These are phyloP conservation scores for Battus philenor DNA, from an alignment of 1,140 invertebrate genomes.

Conservation along the genomic window DNA sequence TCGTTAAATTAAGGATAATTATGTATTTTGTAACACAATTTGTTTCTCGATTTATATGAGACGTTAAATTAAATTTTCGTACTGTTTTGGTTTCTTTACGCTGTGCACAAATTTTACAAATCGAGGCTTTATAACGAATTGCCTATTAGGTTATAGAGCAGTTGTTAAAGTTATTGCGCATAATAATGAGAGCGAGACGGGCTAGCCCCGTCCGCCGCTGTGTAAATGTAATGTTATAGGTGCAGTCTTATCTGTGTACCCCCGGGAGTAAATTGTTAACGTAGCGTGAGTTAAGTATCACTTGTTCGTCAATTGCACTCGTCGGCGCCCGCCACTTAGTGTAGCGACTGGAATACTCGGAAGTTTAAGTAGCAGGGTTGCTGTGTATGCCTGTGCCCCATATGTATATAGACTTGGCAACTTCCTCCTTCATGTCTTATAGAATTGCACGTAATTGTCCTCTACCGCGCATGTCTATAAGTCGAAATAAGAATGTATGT, in stretches of 20 bases:
- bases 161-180: slow-evolving; percentile 59
- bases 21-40: slow-evolving; percentile 72
- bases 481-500: not conserved
- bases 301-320: slow-evolving; percentile 74
- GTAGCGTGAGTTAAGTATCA: slow-evolving; percentile 69
- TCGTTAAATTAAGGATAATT: slow-evolving; percentile 67
- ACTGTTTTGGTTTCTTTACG: slow-evolving; percentile 54
- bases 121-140: slow-evolving; percentile 40
- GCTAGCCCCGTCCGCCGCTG: slow-evolving; percentile 16
- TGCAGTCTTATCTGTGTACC: slow-evolving; percentile 38
- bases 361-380: slow-evolving; percentile 36
- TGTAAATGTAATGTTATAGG: slow-evolving; percentile 59
- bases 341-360: slow-evolving; percentile 43
- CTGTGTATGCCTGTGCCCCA: slow-evolving; percentile 20
- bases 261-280: slow-evolving; percentile 64
- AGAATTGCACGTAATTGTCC: slow-evolving; percentile 27
- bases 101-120: slow-evolving; percentile 65
- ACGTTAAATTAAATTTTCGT: slow-evolving; percentile 60
- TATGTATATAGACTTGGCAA: slow-evolving; percentile 16
- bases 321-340: slow-evolving; percentile 62
- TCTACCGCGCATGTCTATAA: slow-evolving; percentile 29
- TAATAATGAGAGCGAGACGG: slow-evolving; percentile 36
- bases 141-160: slow-evolving; percentile 38
- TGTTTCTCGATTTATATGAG: slow-evolving; percentile 68
- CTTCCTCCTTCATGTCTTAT: slow-evolving; percentile 22